Base-by-base conservation (phyloP, 2,888 invertebrate genomes). In the Coleophora deauratella region DNA sequence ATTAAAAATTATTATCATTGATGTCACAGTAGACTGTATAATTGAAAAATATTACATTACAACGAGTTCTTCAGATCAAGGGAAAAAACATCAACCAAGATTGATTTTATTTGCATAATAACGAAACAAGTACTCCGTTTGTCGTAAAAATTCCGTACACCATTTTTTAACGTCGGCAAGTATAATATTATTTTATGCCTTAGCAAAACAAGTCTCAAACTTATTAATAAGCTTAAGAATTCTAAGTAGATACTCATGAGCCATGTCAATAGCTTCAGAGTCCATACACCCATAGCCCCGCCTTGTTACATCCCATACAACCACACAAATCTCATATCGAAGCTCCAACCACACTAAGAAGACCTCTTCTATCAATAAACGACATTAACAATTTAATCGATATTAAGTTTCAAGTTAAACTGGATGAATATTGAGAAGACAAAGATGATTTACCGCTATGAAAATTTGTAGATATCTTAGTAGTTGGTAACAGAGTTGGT, bases 231-330 rank as follows among this genome's bases (percentile, higher is more conserved):
- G 65, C 63, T 64, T 61, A 62, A 61, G 62, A 61, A 66, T 70
- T 65, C 59, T 63, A 68, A 59, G 59, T 59, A 63, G 64, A 63
- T 66, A 59, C 55, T 59, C 66, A 55, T 58, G 61, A 61, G 56
- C 61, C 62, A 61, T 64, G 60, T 74, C 71, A 75, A 72, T 74
- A 72, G 67, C 67, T 59, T 75, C 72, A 75, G 72, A 68, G 70
- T 69, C 66, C 67, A 63, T 77, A 80, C 72, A 72, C 72, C 77
- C 77, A 77, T 72, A 56, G 78, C 78, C 76, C 79, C 80, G 81
- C 82, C 81, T 81, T 71, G 76, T 77, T 73, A 71, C 76, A 77
- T 78, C 78, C 70, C 68, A 66, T 72, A 72, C 70, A 67, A 62
- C 67, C 69, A 72, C 63, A 66, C 59, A 62, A 70, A 69, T 71